These are phyloP conservation scores for Volucella inflata DNA, from an alignment of 2,888 invertebrate genomes.

Conservation along the genomic window DNA sequence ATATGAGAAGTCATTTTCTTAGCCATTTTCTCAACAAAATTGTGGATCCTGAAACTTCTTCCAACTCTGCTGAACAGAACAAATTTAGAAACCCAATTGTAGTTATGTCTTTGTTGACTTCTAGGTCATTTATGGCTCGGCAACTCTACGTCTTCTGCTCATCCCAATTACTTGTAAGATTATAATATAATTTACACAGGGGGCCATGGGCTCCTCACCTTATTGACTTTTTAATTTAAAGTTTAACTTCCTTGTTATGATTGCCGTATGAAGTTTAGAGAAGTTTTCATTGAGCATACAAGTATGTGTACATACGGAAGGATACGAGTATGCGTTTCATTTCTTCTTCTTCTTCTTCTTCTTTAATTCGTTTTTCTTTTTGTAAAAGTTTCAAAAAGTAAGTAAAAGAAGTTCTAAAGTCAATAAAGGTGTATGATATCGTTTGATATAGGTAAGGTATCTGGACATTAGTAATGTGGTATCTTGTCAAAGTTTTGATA, in stretches of 20 bases:
- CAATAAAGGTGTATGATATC: constrained; percentile 35
- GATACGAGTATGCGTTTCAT: no score
- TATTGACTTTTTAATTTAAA: constrained; percentile 68
- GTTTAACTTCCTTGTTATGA: constrained; percentile 64
- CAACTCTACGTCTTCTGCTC: no score
- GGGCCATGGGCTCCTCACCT: constrained; percentile 29
- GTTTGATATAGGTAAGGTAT: constrained; percentile 69
- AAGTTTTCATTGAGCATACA: constrained; percentile 33
- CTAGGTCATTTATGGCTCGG: no score
- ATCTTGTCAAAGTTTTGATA: constrained; percentile 54
- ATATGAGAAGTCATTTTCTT: no score
- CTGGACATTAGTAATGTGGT: constrained; percentile 55
- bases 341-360: no score
- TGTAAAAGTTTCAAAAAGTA: constrained; percentile 46
- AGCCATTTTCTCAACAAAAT: no score
- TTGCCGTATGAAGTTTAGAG: constrained; percentile 58
- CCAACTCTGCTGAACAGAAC: no score
- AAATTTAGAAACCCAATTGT: no score
- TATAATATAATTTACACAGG: constrained; percentile 62
- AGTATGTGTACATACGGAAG: neutral
- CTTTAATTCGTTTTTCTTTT: no score
- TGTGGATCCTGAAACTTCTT: no score
- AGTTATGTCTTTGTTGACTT: no score
- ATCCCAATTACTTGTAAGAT: constrained; percentile 31
- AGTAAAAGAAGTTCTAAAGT: constrained; percentile 47